A percentile compares a stretch with the other conserved stretches of the same genome.
phyloP scores from a whole-genome alignment of 1,140 invertebrate genomes.

The Asobara japonica region DNA sequence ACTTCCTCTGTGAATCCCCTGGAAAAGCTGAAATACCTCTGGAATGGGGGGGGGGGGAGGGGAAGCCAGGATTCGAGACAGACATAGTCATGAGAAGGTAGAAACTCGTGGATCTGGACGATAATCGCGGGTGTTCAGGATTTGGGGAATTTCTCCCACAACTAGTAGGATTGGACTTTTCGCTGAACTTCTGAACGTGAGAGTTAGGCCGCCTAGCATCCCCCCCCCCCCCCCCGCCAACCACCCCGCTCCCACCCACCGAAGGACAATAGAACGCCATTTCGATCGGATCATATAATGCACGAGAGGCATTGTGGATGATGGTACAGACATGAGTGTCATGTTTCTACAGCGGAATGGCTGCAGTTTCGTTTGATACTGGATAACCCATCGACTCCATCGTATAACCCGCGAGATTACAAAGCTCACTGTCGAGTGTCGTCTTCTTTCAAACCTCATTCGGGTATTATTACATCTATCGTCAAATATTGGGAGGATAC shows the following conservation, averaged over 20 bases:
- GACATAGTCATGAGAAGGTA: background rate
- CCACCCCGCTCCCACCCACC: background rate
- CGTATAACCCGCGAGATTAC: constrained; percentile 11
- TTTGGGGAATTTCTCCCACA: background rate
- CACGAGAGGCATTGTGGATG: constrained; percentile 1
- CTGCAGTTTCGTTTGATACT: constrained; percentile 22
- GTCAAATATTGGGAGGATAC: background rate
- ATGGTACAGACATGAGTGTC: background rate
- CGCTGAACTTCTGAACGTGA: background rate
- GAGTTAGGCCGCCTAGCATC: constrained; percentile 7
- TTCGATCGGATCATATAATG: background rate
- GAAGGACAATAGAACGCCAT: background rate
- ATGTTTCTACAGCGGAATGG: background rate
- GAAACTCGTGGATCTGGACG: background rate
- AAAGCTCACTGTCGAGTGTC: background rate
- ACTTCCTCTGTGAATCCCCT: constrained; percentile 20
- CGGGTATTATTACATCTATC: background rate
- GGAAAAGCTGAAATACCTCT: background rate
- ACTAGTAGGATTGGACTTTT: background rate
- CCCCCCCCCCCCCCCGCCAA: too few relatives aligned
- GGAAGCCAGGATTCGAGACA: background rate
- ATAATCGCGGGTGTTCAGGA: constrained; percentile 27
- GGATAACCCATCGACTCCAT: constrained; percentile 14
- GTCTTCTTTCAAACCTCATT: background rate
- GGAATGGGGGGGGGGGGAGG: background rate